Evolutionary conservation across 1,140 invertebrate species (phyloP).

Genomic region (Habropoda laboriosa): DNA sequence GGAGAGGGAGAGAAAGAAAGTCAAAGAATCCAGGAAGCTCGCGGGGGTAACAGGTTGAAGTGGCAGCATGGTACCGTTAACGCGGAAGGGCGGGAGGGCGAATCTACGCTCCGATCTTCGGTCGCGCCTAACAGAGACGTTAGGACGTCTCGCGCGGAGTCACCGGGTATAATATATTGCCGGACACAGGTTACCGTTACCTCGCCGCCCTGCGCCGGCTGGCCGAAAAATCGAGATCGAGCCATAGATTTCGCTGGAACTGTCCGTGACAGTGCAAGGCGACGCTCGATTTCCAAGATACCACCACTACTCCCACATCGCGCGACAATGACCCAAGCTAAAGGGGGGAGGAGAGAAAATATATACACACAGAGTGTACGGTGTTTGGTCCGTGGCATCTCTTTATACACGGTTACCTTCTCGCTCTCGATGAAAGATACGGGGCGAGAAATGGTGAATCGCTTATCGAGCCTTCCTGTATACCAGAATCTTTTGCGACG

Average conservation of each 20-base stretch:
- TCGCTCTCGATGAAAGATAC: conserved; percentile 23
- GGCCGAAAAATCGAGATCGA: conserved; percentile 32
- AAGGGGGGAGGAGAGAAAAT: no score
- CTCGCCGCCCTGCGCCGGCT: background rate
- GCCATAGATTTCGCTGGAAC: conserved; percentile 29
- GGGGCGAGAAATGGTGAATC: conserved; percentile 2
- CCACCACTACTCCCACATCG: background rate
- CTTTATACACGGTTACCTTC: background rate
- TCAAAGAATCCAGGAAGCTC: background rate
- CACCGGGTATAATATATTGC: conserved; percentile 40
- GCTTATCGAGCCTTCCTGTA: background rate
- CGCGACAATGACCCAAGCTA: background rate
- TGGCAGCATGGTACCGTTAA: conserved; percentile 40
- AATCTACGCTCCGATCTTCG: conserved; percentile 35
- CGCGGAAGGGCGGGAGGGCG: conserved; percentile 8
- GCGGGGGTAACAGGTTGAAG: conserved; percentile 38
- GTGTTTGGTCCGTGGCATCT: background rate
- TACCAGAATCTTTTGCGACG: background rate
- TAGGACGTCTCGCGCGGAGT: background rate
- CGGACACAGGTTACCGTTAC: conserved; percentile 41
- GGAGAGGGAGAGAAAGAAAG: background rate
- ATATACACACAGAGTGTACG: conserved; percentile 6
- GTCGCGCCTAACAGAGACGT: conserved; percentile 46
- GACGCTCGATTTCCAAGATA: conserved; percentile 25
- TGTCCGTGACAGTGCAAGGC: conserved; percentile 11